Conservation (phyloP, 35 echinoderm and acorn worm genomes). For the Ophioderma brevispina region DNA sequence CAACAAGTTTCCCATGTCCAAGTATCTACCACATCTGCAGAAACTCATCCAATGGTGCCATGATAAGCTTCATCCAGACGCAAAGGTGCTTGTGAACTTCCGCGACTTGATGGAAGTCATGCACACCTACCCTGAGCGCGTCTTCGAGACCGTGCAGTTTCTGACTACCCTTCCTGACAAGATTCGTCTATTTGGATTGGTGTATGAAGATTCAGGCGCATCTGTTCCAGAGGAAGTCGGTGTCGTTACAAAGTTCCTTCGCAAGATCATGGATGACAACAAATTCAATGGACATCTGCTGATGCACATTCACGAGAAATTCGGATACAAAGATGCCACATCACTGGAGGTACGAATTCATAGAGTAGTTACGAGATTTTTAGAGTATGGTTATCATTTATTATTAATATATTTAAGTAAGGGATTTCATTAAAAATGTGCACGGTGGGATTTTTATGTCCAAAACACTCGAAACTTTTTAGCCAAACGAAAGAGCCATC, state of each 20-base stretch:
- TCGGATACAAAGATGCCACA: constrained; percentile 32
- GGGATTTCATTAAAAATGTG: too few species aligned
- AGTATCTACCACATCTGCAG: neutral
- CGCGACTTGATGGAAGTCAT: constrained; percentile 49
- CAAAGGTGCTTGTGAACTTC: constrained; percentile 45
- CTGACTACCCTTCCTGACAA: constrained; percentile 19
- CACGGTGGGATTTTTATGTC: too few species aligned
- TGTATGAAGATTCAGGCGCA: constrained; percentile 36
- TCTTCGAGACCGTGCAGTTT: constrained; percentile 32
- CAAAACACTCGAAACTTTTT: too few species aligned
- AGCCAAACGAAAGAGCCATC: too few species aligned
- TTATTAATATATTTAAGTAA: too few species aligned
- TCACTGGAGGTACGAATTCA: constrained; percentile 26
- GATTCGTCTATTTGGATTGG: constrained; percentile 11
- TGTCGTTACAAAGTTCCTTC: constrained; percentile 1
- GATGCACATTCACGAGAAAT: constrained; percentile 62
- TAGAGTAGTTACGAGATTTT: too few species aligned
- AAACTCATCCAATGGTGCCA: neutral
- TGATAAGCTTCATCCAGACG: too few species aligned
- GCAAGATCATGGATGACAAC: constrained; percentile 37
- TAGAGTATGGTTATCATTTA: too few species aligned
- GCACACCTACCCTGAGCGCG: constrained; percentile 33
- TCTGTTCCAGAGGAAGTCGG: constrained; percentile 44
- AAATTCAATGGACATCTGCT: constrained; percentile 29
- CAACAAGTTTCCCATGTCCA: neutral